Percentiles rank a stretch among this genome's conserved stretches.
Evolutionary conservation across 2,888 invertebrate species (phyloP).

Genomic region (Cheilosia vulpina): DNA sequence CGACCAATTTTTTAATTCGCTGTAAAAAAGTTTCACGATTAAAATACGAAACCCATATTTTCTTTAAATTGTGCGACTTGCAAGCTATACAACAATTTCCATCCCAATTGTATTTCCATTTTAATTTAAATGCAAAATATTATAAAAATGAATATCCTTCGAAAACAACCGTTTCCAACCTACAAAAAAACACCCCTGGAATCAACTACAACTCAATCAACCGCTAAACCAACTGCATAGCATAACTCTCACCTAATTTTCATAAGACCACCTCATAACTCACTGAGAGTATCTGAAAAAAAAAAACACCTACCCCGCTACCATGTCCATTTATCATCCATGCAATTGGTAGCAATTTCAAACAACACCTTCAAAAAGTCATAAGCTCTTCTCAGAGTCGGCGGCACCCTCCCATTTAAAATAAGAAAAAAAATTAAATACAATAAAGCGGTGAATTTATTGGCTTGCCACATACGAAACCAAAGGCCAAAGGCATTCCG

Average conservation of each 20-base stretch:
- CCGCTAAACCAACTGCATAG: conserved; percentile 21
- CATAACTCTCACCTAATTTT: conserved; percentile 23
- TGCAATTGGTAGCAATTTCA: conserved; percentile 51
- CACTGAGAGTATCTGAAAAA: conserved; percentile 49
- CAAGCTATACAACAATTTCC: no score
- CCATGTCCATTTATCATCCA: conserved; percentile 53
- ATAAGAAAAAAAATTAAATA: conserved; percentile 49
- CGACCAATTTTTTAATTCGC: no score
- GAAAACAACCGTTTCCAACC: conserved; percentile 30
- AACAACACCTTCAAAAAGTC: conserved; percentile 54
- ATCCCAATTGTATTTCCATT: no score
- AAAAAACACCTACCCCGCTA: conserved; percentile 4
- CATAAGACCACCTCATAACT: conserved; percentile 64
- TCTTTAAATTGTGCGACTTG: no score
- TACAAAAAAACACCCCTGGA: background rate
- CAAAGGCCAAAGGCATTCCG: conserved; percentile 48
- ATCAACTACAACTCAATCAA: conserved; percentile 12
- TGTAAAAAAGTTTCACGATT: no score
- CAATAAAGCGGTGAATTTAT: conserved; percentile 73
- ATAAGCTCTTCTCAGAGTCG: conserved; percentile 23
- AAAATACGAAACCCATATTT: no score
- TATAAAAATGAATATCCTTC: background rate
- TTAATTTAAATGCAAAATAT: no score
- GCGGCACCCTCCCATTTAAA: background rate
- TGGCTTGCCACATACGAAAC: conserved; percentile 53